Evolutionary conservation across 2,113 vertebrate species (phyloP), one percentile per base, ranked within the genome.

Genomic region (Chloropsis hardwickii): DNA sequence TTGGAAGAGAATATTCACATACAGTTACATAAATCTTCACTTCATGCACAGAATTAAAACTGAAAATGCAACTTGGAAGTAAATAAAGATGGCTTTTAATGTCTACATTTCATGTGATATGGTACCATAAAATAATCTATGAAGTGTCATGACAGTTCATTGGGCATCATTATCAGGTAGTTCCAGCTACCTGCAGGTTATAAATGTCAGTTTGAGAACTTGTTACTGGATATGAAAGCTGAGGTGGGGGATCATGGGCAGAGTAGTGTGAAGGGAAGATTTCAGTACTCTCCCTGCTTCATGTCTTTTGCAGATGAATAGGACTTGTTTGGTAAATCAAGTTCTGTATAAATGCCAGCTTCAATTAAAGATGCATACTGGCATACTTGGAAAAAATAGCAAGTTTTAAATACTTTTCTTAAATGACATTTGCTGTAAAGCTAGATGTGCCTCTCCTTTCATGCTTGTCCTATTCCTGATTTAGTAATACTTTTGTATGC

Each of bases 401-500:
- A 88, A 51, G 27, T 48, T 88, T 92, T 77, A 28, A 80, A 28
- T 42, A 39, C 27, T 70, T 87, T 76, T 82, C 87, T 81, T 16
- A 2, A 12, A 85, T 71, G 65, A 62, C 76, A 58, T 90, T 90
- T 84, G 47, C 65, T 95, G 81, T 97, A 94, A 95, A 96, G 81
- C 40, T 94, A 94, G 88, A 82, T 48, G 18, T 90, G 62, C 51
- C 10, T 89, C 90, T 95, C 91, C 64, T 74, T 88, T 94, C 42
- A 58, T 90, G 54, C 66, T 85, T 88, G 72, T 89, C 72, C 51
- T 90, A 51, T 94, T 96, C 86, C 89, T 88, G 70, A 77, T 87
- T 83, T 79, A 92, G 61, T 74, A 45, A 62, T 73, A 79, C 82
- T 92, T 97, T 74, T 96, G 92, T 96, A 96, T 62, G 6, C 69